Conservation (phyloP, 1,140 invertebrate species). For the Gryon sp. region DNA sequence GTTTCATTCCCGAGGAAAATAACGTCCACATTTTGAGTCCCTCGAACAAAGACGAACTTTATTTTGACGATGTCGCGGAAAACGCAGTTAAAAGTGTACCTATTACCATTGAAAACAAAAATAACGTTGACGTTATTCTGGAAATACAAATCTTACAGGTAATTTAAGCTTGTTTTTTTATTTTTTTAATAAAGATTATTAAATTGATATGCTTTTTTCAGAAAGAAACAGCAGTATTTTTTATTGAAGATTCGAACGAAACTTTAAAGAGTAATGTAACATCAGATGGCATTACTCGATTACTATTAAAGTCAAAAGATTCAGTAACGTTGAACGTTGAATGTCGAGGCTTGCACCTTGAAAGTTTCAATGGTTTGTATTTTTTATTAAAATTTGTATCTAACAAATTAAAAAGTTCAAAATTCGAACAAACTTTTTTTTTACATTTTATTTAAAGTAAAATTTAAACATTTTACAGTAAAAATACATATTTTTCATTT, state of each 20-base stretch:
- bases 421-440: not conserved
- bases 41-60: conserved; percentile 57
- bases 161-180: conserved; percentile 43
- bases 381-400: too few species aligned
- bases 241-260: conserved; percentile 36
- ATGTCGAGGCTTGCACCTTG: conserved; percentile 23
- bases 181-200: not conserved
- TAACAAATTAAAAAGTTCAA: conserved; percentile 26
- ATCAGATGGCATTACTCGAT: conserved; percentile 9
- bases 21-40: conserved; percentile 62
- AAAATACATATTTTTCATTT: conserved; percentile 10
- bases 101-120: conserved; percentile 72
- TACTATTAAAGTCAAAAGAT: conserved; percentile 28
- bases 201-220: conserved; percentile 15
- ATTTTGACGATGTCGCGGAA: conserved; percentile 68
- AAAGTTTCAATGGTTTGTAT: too few species aligned
- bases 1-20: conserved; percentile 72
- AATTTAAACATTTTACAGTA: not conserved
- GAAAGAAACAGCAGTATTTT: conserved; percentile 38
- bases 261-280: conserved; percentile 19
- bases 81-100: conserved; percentile 57
- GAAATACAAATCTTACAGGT: conserved; percentile 68
- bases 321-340: conserved; percentile 26
- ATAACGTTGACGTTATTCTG: conserved; percentile 68
- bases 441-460: not conserved